Evolutionary conservation across 2,113 vertebrate species (phyloP).

Genomic region (Acrocephalus kingi): DNA sequence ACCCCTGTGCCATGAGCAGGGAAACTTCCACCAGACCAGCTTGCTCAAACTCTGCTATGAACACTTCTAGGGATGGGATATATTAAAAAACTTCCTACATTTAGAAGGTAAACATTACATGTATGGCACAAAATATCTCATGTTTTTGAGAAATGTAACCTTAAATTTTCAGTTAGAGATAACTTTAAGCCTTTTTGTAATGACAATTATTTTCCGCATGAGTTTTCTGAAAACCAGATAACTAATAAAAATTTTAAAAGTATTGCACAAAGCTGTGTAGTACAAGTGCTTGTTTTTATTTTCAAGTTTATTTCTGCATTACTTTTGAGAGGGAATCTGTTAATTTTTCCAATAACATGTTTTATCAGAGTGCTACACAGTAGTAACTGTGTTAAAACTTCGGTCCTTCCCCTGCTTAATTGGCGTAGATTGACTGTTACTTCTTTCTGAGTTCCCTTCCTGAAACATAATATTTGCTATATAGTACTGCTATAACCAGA

Average conservation of each 20-base stretch:
- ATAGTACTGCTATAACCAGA: background rate
- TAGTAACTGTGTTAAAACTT: background rate
- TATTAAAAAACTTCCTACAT: background rate
- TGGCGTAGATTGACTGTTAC: background rate
- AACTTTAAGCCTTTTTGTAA: background rate
- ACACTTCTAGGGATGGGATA: background rate
- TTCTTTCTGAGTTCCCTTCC: background rate
- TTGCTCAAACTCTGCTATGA: background rate
- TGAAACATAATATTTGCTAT: background rate
- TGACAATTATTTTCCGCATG: background rate
- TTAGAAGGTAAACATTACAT: background rate
- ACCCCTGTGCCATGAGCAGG: background rate
- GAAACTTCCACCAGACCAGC: background rate
- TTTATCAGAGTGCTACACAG: background rate
- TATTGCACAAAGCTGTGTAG: background rate
- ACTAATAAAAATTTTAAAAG: background rate
- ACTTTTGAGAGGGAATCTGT: background rate
- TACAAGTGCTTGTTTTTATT: background rate
- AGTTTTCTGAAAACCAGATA: background rate
- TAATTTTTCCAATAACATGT: background rate
- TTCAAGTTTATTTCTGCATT: background rate
- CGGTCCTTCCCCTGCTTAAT: rapidly evolving
- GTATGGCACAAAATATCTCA: background rate
- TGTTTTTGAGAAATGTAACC: background rate
- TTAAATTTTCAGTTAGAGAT: background rate